Evolutionary conservation across 2,888 invertebrate genomes (phyloP), one percentile per base, ranked within the genome.

Genomic region (Scrobipalpa atriplicella): DNA sequence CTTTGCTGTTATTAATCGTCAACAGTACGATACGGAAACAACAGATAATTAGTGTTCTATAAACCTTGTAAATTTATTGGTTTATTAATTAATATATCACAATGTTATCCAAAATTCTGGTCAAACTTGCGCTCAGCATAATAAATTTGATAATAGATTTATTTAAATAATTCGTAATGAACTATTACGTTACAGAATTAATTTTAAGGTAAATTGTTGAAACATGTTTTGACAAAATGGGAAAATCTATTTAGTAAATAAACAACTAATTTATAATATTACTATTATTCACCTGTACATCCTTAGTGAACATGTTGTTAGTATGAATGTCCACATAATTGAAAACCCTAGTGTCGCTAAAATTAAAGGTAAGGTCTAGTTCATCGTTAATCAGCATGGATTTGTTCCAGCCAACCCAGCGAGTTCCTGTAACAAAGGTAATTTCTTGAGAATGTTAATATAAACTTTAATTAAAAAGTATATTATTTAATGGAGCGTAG

Each of bases 341-440:
- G 83, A 98, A 97, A 77, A 97, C 95, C 21, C 97, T 93, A 1
- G 95, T 93, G 64, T 94, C 93, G 72, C 95, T 95, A 84, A 98
- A 98, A 84, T 97, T 96, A 85, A 98, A 97, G 1, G 95, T 93
- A 56, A 98, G 93, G 75, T 96, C 95, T 9, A 98, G 92, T 61
- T 95, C 95, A 5, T 90, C 87, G 63, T 95, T 93, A 2, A 93
- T 86, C 54, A 90, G 82, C 71, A 95, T 94, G 8, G 95, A 93
- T 76, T 95, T 95, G 79, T 95, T 95, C 98, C 98, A 98, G 36
- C 98, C 98, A 5, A 98, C 95, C 98, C 98, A 98, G 62, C 95
- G 93, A 58, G 94, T 94, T 43, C 95, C 95, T 95, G 73, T 39
- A 79, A 81, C 54, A 29, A 29, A 29, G 29, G 29, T 29, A 5